Evolutionary conservation across 1,140 invertebrate species (phyloP), one percentile per base, ranked within the genome.

Genomic region (Temnothorax curvispinosus): DNA sequence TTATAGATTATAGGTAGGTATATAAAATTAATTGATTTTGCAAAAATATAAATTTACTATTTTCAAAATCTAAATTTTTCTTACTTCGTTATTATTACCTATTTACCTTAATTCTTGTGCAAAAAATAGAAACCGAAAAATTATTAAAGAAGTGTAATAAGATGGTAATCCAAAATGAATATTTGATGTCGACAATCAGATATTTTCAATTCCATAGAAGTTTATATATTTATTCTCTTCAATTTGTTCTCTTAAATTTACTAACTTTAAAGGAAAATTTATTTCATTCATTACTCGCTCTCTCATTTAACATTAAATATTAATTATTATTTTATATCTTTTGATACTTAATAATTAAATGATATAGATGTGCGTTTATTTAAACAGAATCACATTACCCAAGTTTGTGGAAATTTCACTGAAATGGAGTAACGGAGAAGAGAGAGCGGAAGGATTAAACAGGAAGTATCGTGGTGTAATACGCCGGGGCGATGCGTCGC

Each of bases 401-500:
- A 50, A 62, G 80, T 84, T 60, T 74, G 77, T 54, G 69, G 41
- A 75, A 84, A 84, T 84, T 84, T 84, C 80, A 50, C 41, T 62
- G 80, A 60, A 80, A 75, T 9, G 54, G 18, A 44, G 69, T 35
- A 71, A 35, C n/a, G 47, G 21, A 58, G 21, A 69, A 27, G 52
- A 41, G 69, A 38, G 56, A 47, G 41, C 80, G 80, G 80, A 75
- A 75, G 80, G 80, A 75, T 84, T 84, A 84, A 84, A 84, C 80
- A 50, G 69, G 69, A 84, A 50, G 80, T 84, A 84, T 84, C 80
- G 52, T 15, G 41, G 80, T 47, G 80, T 74, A 82, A 84, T 74
- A 74, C 54, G 65, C n/a, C 65, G 52, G 52, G 13, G 32, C 67
- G 80, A 82, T 74, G 69, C 69, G 69, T 62, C 80, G 69, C 80